Evolutionary conservation across 2,888 invertebrate genomes (phyloP).

Genomic region (Pimpla rufipes): DNA sequence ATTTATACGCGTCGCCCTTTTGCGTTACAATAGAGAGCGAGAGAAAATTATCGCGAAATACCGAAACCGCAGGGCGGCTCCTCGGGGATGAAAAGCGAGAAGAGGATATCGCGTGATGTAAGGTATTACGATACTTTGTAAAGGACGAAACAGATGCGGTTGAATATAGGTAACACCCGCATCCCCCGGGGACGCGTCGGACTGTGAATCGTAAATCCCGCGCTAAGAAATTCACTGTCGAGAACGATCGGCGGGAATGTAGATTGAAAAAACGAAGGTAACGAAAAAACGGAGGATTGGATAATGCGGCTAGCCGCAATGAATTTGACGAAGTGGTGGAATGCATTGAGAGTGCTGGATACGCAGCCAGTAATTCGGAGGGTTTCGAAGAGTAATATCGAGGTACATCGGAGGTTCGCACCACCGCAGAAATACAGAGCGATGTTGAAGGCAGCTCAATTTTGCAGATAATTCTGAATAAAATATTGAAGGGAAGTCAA

Average conservation of each 20-base stretch:
- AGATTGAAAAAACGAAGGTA: background rate
- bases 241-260: background rate
- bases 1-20: no score
- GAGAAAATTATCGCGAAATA: constrained; percentile 19
- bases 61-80: background rate
- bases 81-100: background rate
- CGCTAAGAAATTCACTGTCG: background rate
- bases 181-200: no score
- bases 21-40: no score
- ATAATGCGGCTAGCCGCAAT: constrained; percentile 16
- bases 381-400: background rate
- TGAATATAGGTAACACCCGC: constrained; percentile 5
- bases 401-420: background rate
- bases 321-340: constrained; percentile 1
- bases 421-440: background rate
- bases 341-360: background rate
- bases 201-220: background rate
- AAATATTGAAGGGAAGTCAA: background rate
- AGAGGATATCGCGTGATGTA: constrained; percentile 9
- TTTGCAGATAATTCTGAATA: background rate
- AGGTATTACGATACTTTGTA: constrained; percentile 6
- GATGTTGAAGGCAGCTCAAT: background rate
- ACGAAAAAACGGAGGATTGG: background rate
- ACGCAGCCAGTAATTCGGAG: background rate
- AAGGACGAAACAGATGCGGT: constrained; percentile 12